Conservation (phyloP, 2,888 invertebrate species). For the Perizoma flavofasciatum region DNA sequence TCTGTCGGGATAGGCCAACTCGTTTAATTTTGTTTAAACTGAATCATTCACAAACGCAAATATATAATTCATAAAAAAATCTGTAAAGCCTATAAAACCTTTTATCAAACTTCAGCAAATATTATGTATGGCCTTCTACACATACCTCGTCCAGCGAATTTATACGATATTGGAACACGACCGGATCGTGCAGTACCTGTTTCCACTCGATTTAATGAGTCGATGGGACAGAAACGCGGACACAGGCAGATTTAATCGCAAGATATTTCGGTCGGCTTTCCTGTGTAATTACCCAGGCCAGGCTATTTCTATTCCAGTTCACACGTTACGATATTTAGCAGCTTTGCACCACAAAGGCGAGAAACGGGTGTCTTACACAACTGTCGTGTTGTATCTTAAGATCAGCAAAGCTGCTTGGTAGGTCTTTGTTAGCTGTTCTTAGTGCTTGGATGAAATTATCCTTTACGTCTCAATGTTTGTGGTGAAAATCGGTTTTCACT, state of each 20-base stretch:
- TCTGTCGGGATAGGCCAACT: too few relatives aligned
- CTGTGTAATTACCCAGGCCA: slow-evolving; percentile 64
- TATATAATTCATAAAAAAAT: background rate
- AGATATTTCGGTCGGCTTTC: slow-evolving; percentile 66
- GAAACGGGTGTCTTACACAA: slow-evolving; percentile 7
- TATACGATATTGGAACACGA: slow-evolving; percentile 56
- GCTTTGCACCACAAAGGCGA: slow-evolving; percentile 17
- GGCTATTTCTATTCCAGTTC: slow-evolving; percentile 27
- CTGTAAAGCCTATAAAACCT: too few relatives aligned
- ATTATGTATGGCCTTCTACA: slow-evolving; percentile 21
- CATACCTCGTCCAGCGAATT: slow-evolving; percentile 48
- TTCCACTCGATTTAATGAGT: slow-evolving; percentile 72
- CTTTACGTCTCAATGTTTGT: background rate
- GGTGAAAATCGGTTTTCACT: background rate
- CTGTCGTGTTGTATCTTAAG: background rate
- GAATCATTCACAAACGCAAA: slow-evolving; percentile 1
- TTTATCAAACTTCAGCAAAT: too few relatives aligned
- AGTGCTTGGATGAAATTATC: slow-evolving; percentile 9
- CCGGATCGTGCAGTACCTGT: slow-evolving; percentile 53
- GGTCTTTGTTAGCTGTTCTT: slow-evolving; percentile 15
- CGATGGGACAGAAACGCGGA: slow-evolving; percentile 69
- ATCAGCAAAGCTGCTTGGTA: slow-evolving; percentile 15
- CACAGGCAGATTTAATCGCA: slow-evolving; percentile 70
- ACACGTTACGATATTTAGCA: slow-evolving; percentile 32
- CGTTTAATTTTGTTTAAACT: slow-evolving; percentile 6